These are phyloP conservation scores for Catamblyrhynchus diadema DNA, from an alignment of 2,797 vertebrate genomes.

Conservation along the genomic window DNA sequence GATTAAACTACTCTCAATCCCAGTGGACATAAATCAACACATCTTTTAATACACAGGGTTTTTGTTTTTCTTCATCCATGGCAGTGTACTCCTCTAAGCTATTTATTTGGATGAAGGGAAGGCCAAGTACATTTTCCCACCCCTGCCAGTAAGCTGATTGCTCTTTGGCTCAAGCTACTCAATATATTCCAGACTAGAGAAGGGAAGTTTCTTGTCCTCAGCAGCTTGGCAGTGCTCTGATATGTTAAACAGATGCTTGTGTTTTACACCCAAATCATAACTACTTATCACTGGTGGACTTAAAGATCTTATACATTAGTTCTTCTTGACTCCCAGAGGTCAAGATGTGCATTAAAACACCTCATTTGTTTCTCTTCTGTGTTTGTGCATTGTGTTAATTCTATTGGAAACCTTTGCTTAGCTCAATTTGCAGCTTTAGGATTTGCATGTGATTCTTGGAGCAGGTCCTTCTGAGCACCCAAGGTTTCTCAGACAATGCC, in stretches of 20 bases:
- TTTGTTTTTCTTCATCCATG: not conserved
- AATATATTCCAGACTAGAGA: not conserved
- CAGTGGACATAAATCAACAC: not conserved
- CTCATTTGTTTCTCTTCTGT: not conserved
- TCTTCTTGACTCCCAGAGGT: not conserved
- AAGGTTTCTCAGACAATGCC: not conserved
- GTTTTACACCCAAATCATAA: not conserved
- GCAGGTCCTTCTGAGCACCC: not conserved
- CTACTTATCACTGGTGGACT: not conserved
- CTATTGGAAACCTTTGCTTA: not conserved
- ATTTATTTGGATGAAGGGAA: conserved; percentile 1
- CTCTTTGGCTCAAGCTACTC: conserved; percentile 42
- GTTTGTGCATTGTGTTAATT: not conserved
- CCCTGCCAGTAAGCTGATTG: conserved; percentile 25
- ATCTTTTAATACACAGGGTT: not conserved
- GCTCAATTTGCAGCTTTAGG: not conserved
- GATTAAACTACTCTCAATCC: not conserved
- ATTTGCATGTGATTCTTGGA: not conserved
- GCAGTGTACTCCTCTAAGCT: not conserved
- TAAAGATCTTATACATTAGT: not conserved
- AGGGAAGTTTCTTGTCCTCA: conserved; percentile 22
- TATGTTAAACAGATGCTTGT: conserved; percentile 3
- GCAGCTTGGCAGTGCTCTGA: not conserved
- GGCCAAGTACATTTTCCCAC: conserved; percentile 31
- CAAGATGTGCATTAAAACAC: not conserved